These are phyloP conservation scores for Zophobas morio DNA, from an alignment of 1,140 invertebrate genomes.

Conservation along the genomic window DNA sequence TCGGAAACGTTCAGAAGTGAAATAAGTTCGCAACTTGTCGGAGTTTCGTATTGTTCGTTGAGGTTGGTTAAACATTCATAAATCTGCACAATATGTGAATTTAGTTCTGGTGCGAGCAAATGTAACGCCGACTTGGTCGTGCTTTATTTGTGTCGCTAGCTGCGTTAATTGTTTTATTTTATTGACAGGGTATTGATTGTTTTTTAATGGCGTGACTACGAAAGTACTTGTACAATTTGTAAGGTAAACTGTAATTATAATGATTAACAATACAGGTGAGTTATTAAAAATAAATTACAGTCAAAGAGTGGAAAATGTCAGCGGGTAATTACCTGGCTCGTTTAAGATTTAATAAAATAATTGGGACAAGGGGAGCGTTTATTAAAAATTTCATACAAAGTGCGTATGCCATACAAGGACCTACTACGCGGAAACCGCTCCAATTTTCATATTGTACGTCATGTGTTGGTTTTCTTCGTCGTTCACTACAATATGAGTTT, in stretches of 20 bases:
- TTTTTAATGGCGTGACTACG: not conserved
- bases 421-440: slow-evolving; percentile 20
- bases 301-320: slow-evolving; percentile 21
- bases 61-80: too few relatives aligned
- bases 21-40: too few relatives aligned
- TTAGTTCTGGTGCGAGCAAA: too few relatives aligned
- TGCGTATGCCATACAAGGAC: slow-evolving; percentile 8
- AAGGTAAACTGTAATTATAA: slow-evolving; percentile 21
- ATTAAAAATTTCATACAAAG: slow-evolving; percentile 36
- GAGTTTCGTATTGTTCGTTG: too few relatives aligned
- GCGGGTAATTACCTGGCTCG: slow-evolving; percentile 24
- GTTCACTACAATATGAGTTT: slow-evolving; percentile 35
- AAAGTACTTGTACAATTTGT: slow-evolving; percentile 9
- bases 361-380: slow-evolving; percentile 28
- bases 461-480: slow-evolving; percentile 38
- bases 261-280: slow-evolving; percentile 10
- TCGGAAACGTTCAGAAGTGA: too few relatives aligned
- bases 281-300: slow-evolving; percentile 34
- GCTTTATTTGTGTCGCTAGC: too few relatives aligned
- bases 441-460: slow-evolving; percentile 18
- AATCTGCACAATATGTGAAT: too few relatives aligned
- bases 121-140: too few relatives aligned
- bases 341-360: slow-evolving; percentile 41
- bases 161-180: too few relatives aligned
- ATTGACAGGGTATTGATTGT: too few relatives aligned